Percentiles rank a stretch among this genome's conserved stretches.
Evolutionary conservation across 2,113 vertebrate genomes (phyloP).

Genomic region (Himantopus leucocephalus): DNA sequence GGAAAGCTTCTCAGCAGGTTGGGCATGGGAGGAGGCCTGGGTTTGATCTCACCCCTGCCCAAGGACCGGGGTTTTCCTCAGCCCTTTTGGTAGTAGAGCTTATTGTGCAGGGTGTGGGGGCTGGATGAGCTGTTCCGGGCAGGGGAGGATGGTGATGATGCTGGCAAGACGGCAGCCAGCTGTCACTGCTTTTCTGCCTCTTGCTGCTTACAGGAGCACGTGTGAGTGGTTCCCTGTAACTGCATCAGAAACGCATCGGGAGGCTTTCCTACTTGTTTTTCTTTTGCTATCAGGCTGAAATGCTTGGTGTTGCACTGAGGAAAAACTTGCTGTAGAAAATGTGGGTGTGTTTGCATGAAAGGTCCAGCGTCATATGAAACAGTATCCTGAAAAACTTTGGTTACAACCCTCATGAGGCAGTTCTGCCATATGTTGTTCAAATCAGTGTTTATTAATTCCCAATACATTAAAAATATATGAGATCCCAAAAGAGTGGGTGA

Average conservation of each 20-base stretch:
- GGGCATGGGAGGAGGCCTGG: neutral
- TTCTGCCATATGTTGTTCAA: neutral
- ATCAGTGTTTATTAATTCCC: neutral
- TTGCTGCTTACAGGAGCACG: neutral
- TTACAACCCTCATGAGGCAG: neutral
- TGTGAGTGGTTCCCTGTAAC: neutral
- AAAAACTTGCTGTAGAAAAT: neutral
- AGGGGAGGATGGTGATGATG: slow-evolving; percentile 39
- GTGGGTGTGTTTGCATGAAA: neutral
- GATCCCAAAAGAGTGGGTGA: neutral
- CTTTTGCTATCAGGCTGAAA: neutral
- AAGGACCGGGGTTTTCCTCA: neutral
- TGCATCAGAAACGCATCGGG: neutral
- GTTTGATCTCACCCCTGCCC: neutral
- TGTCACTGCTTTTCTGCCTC: slow-evolving; percentile 57
- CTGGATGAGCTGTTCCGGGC: neutral
- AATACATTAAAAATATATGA: neutral
- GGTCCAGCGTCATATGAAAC: neutral
- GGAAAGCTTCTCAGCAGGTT: slow-evolving; percentile 13
- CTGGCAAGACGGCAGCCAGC: slow-evolving; percentile 65
- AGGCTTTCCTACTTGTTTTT: neutral
- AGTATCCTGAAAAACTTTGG: neutral
- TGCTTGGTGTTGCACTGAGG: neutral
- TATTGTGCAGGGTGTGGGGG: neutral
- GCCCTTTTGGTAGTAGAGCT: neutral